Conservation (phyloP, 2,888 invertebrate species). For the Gortyna flavago region DNA sequence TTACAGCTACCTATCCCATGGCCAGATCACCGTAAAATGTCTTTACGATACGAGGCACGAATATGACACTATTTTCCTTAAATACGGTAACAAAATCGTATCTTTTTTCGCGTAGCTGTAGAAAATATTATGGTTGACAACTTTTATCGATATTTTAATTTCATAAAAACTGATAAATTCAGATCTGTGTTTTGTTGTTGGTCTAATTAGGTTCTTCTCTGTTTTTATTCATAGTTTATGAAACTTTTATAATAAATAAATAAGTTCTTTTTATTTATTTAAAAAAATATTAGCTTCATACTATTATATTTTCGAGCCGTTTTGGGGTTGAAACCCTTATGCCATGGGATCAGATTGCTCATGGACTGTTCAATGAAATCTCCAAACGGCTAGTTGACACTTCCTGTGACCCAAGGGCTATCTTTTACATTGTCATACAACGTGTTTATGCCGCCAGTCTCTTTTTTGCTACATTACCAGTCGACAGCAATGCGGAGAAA, state of each 20-base stretch:
- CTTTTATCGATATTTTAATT: background rate
- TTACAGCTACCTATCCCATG: slow-evolving; percentile 33
- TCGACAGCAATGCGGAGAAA: too few species aligned
- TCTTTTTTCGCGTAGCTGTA: background rate
- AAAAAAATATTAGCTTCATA: background rate
- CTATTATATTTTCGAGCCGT: background rate
- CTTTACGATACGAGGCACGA: slow-evolving; percentile 37
- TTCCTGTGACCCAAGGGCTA: background rate
- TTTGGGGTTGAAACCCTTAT: background rate
- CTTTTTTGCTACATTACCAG: background rate
- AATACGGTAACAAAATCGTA: slow-evolving; percentile 6
- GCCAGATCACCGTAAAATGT: slow-evolving; percentile 46
- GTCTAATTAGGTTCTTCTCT: background rate
- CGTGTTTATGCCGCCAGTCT: background rate
- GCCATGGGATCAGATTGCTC: background rate
- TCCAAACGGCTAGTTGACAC: background rate
- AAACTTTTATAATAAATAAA: background rate
- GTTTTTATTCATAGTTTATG: background rate
- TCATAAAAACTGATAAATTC: background rate
- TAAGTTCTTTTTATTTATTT: background rate
- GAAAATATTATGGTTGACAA: background rate
- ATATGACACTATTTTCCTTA: slow-evolving; percentile 40
- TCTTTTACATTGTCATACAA: background rate
- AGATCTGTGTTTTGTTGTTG: background rate
- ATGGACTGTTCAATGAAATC: background rate